These are phyloP conservation scores for Homarus gammarus DNA, from an alignment of 2,888 invertebrate genomes.

Conservation along the genomic window DNA sequence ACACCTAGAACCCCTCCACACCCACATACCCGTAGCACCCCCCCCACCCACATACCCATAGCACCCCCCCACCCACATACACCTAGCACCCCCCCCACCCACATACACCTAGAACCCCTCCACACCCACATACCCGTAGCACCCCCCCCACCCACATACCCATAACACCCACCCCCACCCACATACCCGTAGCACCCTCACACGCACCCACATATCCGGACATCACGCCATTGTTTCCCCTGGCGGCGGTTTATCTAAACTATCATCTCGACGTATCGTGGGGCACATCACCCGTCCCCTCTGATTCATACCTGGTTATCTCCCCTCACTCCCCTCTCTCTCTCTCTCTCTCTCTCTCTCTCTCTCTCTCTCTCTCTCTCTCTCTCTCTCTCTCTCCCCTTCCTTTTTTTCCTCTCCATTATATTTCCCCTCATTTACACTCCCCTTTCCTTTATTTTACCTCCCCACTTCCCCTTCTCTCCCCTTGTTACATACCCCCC, in stretches of 20 bases:
- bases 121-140: no score
- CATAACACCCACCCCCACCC: no score
- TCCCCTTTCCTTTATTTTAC: neutral
- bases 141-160: no score
- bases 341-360: neutral
- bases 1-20: no score
- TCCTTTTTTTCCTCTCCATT: neutral
- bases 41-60: no score
- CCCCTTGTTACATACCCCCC: neutral
- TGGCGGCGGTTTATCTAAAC: slow-evolving; percentile 49
- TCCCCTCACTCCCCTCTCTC: slow-evolving; percentile 2
- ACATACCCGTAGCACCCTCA: no score
- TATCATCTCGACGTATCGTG: slow-evolving; percentile 34
- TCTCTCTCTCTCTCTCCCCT: neutral
- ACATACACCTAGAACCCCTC: no score
- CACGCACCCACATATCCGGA: neutral
- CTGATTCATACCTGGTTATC: slow-evolving; percentile 59
- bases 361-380: slow-evolving; percentile 21
- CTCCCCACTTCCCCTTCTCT: neutral
- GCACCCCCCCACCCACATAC: no score
- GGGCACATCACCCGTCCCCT: slow-evolving; percentile 14
- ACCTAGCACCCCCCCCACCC: no score
- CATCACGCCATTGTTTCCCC: slow-evolving; percentile 41
- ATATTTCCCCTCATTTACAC: neutral
- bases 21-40: no score